Conservation (phyloP, 2,888 invertebrate genomes). For the Dryococelus australis region DNA sequence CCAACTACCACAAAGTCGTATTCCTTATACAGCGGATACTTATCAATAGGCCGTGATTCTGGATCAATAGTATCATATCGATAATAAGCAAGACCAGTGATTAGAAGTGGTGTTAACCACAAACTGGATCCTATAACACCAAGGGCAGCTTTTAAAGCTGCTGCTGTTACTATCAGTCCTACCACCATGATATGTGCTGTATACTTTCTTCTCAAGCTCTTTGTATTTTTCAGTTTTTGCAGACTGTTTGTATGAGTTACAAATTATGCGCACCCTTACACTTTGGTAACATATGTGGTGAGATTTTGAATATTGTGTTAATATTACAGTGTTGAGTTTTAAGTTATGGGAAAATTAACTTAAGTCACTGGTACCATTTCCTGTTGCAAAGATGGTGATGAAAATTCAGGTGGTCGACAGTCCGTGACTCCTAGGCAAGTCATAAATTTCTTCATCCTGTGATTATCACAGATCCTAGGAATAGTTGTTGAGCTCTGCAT, state of each 20-base stretch:
- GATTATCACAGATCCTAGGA: background rate
- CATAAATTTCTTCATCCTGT: background rate
- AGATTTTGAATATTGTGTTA: background rate
- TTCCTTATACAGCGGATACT: conserved; percentile 70
- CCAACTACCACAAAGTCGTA: conserved; percentile 88
- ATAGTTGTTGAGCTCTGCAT: background rate
- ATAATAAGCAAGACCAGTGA: conserved; percentile 82
- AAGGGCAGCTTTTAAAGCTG: conserved; percentile 46
- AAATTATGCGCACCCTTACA: background rate
- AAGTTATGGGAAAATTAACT: background rate
- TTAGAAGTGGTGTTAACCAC: conserved; percentile 83
- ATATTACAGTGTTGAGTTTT: background rate
- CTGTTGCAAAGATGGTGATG: background rate
- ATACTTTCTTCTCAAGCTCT: background rate
- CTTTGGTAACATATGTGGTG: background rate
- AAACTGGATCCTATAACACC: conserved; percentile 61
- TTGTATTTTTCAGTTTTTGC: background rate
- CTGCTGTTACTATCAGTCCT: conserved; percentile 45
- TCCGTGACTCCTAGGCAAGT: background rate
- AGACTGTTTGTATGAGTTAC: background rate
- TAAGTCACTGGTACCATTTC: background rate
- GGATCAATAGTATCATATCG: conserved; percentile 84
- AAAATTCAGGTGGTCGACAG: background rate
- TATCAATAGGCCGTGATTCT: conserved; percentile 77
- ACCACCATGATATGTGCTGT: conserved; percentile 40